Conservation (phyloP, 2,888 invertebrate species). For the Zygothrica quintamaculata region DNA sequence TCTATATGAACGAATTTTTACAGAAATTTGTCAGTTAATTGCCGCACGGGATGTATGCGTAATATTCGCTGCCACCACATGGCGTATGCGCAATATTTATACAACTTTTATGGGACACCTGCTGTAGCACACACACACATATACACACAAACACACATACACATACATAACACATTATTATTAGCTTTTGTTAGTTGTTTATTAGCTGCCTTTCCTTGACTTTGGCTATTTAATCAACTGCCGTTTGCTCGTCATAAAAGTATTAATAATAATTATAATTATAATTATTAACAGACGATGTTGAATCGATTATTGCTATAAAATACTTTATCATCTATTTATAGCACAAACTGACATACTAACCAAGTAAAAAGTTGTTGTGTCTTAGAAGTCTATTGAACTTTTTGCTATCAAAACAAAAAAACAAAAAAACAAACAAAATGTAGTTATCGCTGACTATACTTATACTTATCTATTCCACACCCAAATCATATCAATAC, state of each 20-base stretch:
- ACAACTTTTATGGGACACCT: conserved; percentile 26
- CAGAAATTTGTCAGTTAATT: background rate
- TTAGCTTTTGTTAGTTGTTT: conserved; percentile 2
- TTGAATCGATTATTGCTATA: no score
- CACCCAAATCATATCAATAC: no score
- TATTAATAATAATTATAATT: background rate
- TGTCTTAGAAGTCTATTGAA: no score
- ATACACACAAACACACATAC: background rate
- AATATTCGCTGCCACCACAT: conserved; percentile 37
- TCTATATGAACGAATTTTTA: conserved; percentile 6
- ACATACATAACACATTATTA: conserved; percentile 1
- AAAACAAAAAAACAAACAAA: no score
- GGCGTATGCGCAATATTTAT: conserved; percentile 51
- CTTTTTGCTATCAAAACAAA: no score
- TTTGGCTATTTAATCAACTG: conserved; percentile 20
- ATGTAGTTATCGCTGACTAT: no score
- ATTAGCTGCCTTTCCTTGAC: conserved; percentile 12
- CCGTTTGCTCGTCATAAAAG: background rate
- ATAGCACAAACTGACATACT: no score
- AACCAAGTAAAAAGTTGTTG: no score
- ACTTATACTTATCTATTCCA: no score
- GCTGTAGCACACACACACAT: conserved; percentile 16
- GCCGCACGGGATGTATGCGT: conserved; percentile 50
- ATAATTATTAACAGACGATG: background rate
- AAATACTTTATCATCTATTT: no score